phyloP scores from a whole-genome alignment of 2,888 invertebrate genomes.

The Heliconius cydno region DNA sequence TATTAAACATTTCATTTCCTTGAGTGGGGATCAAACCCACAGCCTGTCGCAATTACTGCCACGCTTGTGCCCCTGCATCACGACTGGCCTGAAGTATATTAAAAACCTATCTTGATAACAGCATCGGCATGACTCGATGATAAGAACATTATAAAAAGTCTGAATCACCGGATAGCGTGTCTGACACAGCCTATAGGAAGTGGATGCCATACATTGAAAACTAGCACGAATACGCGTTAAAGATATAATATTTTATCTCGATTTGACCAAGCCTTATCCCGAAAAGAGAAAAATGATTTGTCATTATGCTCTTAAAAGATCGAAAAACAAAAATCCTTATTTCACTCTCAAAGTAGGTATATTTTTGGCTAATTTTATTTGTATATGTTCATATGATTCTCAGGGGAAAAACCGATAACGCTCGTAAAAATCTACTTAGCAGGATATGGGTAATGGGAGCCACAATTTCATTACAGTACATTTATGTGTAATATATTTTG shows the following conservation, averaged over 20 bases:
- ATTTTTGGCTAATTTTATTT: constrained; percentile 2
- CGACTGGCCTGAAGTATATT: neutral
- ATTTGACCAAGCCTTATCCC: neutral
- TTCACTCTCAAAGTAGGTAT: neutral
- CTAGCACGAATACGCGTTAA: neutral
- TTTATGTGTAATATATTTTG: constrained; percentile 13
- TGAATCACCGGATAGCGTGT: constrained; percentile 7
- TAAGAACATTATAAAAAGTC: neutral
- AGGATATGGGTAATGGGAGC: constrained; percentile 7
- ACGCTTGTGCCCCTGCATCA: too few relatives aligned
- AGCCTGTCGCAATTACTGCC: too few relatives aligned
- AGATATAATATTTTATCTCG: neutral
- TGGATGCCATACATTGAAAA: neutral
- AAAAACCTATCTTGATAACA: neutral
- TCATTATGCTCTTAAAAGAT: neutral
- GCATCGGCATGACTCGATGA: neutral
- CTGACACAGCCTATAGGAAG: neutral
- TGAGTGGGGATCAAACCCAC: too few relatives aligned
- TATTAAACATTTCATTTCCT: too few relatives aligned
- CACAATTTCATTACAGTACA: constrained; percentile 20
- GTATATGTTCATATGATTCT: neutral
- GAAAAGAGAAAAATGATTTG: neutral
- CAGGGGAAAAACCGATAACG: constrained; percentile 19
- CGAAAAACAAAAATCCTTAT: neutral
- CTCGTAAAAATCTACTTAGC: constrained; percentile 23